Base-by-base conservation (phyloP, 2,113 vertebrate species). In the Clinocottus analis region DNA sequence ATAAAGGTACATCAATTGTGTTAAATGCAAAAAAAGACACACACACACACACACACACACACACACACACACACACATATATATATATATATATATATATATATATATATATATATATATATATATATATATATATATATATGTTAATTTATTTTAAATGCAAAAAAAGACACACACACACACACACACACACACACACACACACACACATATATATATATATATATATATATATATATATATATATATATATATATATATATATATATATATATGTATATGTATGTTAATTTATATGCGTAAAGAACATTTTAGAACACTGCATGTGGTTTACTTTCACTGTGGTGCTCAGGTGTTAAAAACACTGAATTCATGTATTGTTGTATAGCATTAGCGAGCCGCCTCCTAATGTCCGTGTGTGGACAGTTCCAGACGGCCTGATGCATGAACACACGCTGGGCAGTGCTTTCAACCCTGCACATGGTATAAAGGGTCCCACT, bases 381-480 rank as follows among this genome's bases (percentile, higher is more conserved):
- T 82, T 19, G 6, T 25, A 23, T 60, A 65, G 58, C 74, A 75
- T 23, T 39, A 51, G 33, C 2, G 2, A 68, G 41, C 12, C 29
- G 2, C 31, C 33, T 72, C 39, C 25, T 53, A 53, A 55, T 13
- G 39, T 29, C 39, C 27, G 64, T 31, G 60, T 51, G 55, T 37
- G 35, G 41, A 47, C 43, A 35, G n/a, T 5, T 45, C 45, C n/a
- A 67, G 27, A 43, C 58, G 43, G 41, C 49, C 19, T 49, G 39
- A 33, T 69, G 56, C 51, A 72, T 39, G 64, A 71, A 64, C 47
- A 29, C 73, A 79, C 31, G 63, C 56, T 53, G 64, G 71, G 59
- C 56, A 47, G 47, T 7, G 47, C 41, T 75, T 77, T 77, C 39
- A 75, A 43, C 41, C 25, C 49, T 65, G 35, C 71, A 41, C 65